These are phyloP conservation scores for Rhingia rostrata DNA, from an alignment of 2,888 invertebrate species.

Conservation along the genomic window DNA sequence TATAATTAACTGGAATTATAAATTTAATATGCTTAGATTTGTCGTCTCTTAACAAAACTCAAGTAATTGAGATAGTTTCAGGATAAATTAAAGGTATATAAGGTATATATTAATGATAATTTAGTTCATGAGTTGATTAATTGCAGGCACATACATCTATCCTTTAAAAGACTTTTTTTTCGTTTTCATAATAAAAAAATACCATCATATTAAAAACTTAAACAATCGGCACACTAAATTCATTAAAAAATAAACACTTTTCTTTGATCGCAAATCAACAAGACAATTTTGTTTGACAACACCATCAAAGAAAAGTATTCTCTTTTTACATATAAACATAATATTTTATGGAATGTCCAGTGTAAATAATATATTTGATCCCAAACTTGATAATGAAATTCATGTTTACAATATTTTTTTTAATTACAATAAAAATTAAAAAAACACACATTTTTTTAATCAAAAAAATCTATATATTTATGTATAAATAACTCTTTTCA, in stretches of 20 bases:
- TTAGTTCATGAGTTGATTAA: no score
- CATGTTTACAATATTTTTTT: slow-evolving; percentile 45
- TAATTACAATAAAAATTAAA: slow-evolving; percentile 21
- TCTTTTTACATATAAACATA: slow-evolving; percentile 24
- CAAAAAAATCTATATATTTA: slow-evolving; percentile 56
- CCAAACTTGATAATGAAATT: slow-evolving; percentile 31
- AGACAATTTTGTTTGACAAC: neutral
- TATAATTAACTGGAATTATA: no score
- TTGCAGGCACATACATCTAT: no score
- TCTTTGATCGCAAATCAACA: slow-evolving; percentile 18
- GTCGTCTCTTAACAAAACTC: no score
- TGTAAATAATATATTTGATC: slow-evolving; percentile 57
- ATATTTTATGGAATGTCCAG: slow-evolving; percentile 41
- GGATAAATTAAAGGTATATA: no score
- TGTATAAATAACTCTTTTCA: slow-evolving; percentile 73
- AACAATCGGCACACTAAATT: slow-evolving; percentile 38
- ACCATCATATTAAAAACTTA: slow-evolving; percentile 47
- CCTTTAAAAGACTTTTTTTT: neutral
- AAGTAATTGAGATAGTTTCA: no score
- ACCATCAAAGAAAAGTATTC: slow-evolving; percentile 29
- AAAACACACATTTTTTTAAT: slow-evolving; percentile 46
- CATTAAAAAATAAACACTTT: slow-evolving; percentile 5
- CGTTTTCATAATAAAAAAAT: slow-evolving; percentile 17
- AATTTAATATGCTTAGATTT: no score
- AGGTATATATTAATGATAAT: no score